These are phyloP conservation scores for Neoascia interrupta DNA, from an alignment of 2,888 invertebrate species.

Conservation along the genomic window DNA sequence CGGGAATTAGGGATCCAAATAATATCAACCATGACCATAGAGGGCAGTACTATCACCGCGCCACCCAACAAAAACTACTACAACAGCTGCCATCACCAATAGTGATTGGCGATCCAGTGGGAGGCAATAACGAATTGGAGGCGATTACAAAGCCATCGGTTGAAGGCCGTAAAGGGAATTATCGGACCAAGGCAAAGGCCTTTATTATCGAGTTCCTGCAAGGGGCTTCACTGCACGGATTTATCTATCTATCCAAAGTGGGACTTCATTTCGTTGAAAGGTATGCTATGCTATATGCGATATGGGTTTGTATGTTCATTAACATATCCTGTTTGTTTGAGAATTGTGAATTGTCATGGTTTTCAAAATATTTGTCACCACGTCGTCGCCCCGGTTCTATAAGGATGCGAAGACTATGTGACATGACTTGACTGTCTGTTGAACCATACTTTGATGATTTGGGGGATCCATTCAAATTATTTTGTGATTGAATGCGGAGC, in stretches of 20 bases:
- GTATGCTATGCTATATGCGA: conserved; percentile 71
- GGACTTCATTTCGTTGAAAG: conserved; percentile 78
- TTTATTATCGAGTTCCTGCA: conserved; percentile 78
- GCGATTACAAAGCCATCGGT: conserved; percentile 64
- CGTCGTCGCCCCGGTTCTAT: conserved; percentile 13
- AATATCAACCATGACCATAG: conserved; percentile 26
- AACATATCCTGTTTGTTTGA: conserved; percentile 26
- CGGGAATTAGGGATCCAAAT: conserved; percentile 51
- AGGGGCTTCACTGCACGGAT: conserved; percentile 78
- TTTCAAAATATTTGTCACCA: conserved; percentile 60
- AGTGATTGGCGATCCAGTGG: conserved; percentile 47
- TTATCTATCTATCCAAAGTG: conserved; percentile 77
- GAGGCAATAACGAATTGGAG: conserved; percentile 18
- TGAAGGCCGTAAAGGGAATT: conserved; percentile 60
- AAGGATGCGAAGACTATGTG: conserved; percentile 1
- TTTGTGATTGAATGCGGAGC: conserved; percentile 43
- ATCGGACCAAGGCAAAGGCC: conserved; percentile 72
- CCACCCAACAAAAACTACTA: conserved; percentile 5
- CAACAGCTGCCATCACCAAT: conserved; percentile 39
- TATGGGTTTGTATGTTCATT: background rate
- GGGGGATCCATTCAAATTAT: conserved; percentile 45
- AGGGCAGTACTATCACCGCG: background rate
- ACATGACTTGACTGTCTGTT: background rate
- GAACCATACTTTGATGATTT: conserved; percentile 16
- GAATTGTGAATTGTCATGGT: conserved; percentile 42